Evolutionary conservation across 2,113 vertebrate species (phyloP).

Genomic region (Egretta garzetta): DNA sequence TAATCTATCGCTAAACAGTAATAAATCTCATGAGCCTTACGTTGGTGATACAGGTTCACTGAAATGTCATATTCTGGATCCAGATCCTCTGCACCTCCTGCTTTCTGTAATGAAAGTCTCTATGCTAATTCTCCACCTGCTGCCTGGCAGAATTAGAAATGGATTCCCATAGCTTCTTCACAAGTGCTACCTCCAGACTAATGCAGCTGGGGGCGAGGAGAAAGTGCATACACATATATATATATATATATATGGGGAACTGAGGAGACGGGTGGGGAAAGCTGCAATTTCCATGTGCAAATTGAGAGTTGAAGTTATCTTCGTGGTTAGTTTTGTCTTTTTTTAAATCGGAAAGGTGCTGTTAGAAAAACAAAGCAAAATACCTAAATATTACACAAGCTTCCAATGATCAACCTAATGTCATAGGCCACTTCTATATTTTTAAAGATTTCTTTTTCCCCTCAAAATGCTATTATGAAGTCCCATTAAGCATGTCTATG

Average conservation of each 20-base stretch:
- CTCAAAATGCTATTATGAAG: not conserved
- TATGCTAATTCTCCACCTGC: slow-evolving; percentile 13
- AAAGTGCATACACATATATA: not conserved
- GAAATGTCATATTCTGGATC: not conserved
- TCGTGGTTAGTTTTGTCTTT: not conserved
- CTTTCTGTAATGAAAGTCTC: not conserved
- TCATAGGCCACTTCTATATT: not conserved
- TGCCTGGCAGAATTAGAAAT: not conserved
- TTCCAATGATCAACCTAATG: not conserved
- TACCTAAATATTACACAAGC: rapidly evolving
- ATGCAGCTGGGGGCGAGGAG: not conserved
- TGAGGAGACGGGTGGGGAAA: not conserved
- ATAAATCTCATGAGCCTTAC: not conserved
- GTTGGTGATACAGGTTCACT: not conserved
- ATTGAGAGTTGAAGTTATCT: not conserved
- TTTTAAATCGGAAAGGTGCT: not conserved
- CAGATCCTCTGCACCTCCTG: not conserved
- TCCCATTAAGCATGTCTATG: not conserved
- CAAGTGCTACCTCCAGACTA: not conserved
- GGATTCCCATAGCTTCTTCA: not conserved
- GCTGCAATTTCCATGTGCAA: not conserved
- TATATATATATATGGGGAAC: not conserved
- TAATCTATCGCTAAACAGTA: not conserved
- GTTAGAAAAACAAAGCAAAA: not conserved
- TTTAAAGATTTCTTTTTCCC: not conserved